Percentiles rank a stretch among this genome's conserved stretches.
Evolutionary conservation across 2,888 invertebrate genomes (phyloP).

Genomic region (Noctua janthina): DNA sequence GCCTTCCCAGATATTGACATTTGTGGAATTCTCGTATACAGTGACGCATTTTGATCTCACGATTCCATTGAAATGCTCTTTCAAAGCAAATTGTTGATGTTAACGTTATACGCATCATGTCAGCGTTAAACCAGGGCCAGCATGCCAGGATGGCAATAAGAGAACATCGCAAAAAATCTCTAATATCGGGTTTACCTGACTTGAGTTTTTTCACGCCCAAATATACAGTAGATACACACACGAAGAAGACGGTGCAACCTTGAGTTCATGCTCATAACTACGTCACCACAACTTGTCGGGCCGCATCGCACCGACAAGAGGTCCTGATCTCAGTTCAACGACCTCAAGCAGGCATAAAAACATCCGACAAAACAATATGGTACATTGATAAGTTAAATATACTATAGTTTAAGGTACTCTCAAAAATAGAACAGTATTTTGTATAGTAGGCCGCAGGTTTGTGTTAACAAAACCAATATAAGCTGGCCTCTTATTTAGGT

Average conservation of each 20-base stretch:
- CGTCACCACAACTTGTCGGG: slow-evolving; percentile 49
- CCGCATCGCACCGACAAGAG: slow-evolving; percentile 29
- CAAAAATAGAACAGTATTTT: neutral
- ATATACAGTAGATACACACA: slow-evolving; percentile 8
- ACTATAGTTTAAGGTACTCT: neutral
- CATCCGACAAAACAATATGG: slow-evolving; percentile 36
- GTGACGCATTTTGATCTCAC: slow-evolving; percentile 32
- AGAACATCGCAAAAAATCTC: neutral
- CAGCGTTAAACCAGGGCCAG: neutral
- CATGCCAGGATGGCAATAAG: neutral
- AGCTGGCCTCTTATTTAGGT: neutral
- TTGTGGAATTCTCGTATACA: slow-evolving; percentile 27
- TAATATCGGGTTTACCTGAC: neutral
- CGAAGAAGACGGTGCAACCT: slow-evolving; percentile 48
- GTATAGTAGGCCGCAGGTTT: neutral
- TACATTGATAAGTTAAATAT: slow-evolving; percentile 17
- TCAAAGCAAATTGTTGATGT: slow-evolving; percentile 3
- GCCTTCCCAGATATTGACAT: slow-evolving; percentile 2
- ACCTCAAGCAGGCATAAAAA: slow-evolving; percentile 37
- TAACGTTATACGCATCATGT: neutral
- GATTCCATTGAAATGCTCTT: slow-evolving; percentile 35
- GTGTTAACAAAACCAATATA: neutral
- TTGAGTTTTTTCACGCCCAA: neutral
- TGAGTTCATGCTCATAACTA: slow-evolving; percentile 41
- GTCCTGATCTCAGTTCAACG: slow-evolving; percentile 49